Evolutionary conservation across 2,113 vertebrate genomes (phyloP).

Genomic region (Clinocottus analis): DNA sequence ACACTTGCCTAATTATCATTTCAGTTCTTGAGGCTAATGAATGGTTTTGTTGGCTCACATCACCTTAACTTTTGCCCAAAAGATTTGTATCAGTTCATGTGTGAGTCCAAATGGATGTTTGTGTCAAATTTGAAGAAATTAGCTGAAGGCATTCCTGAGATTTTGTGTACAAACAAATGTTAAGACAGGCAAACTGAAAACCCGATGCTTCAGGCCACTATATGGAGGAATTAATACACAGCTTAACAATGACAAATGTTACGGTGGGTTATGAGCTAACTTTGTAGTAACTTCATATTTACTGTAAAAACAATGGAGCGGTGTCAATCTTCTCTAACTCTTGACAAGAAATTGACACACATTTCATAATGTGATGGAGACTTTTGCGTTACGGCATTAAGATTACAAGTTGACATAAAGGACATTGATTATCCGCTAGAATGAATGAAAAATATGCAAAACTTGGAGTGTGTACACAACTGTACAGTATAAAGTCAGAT

Average conservation of each 20-base stretch:
- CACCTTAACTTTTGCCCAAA: too few relatives aligned
- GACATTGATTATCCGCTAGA: not conserved
- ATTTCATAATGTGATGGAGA: not conserved
- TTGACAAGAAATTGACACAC: not conserved
- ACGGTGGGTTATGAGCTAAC: not conserved
- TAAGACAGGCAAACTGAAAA: too few relatives aligned
- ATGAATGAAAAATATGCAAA: conserved; percentile 4
- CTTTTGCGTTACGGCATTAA: not conserved
- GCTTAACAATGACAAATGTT: not conserved
- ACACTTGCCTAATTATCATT: not conserved
- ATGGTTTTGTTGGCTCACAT: too few relatives aligned
- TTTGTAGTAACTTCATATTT: not conserved
- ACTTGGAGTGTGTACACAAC: not conserved
- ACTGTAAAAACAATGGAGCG: not conserved
- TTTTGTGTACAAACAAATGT: not conserved
- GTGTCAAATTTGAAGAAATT: too few relatives aligned
- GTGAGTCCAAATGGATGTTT: too few relatives aligned
- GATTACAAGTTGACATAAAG: not conserved
- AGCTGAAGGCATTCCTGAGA: not conserved
- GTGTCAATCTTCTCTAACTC: not conserved
- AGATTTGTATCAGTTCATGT: too few relatives aligned
- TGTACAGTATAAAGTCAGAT: conserved; percentile 19
- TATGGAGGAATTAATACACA: not conserved
- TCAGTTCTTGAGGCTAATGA: not conserved
- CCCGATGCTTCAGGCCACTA: too few relatives aligned